phyloP scores from a whole-genome alignment of 2,888 invertebrate genomes.

The Eristalis intricaria region DNA sequence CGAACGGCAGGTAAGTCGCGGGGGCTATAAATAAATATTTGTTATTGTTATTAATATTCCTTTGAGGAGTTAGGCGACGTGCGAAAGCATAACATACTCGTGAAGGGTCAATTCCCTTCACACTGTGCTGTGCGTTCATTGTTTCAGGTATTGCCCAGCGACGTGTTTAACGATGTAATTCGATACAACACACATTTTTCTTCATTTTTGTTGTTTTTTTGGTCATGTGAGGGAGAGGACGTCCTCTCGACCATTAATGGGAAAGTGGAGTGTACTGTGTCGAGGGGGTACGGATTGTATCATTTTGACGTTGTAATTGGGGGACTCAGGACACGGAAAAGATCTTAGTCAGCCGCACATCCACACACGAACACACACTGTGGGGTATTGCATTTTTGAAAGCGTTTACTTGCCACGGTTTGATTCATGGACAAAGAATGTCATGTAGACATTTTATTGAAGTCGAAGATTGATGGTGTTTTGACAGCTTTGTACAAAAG shows the following conservation, averaged over 20 bases:
- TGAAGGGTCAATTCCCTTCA: slow-evolving; percentile 50
- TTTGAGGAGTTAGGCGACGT: slow-evolving; percentile 32
- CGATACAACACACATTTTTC: slow-evolving; percentile 30
- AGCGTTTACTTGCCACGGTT: background rate
- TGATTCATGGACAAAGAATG: slow-evolving; percentile 14
- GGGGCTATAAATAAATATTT: slow-evolving; percentile 62
- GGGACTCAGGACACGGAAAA: background rate
- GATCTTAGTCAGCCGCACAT: background rate
- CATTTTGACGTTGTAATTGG: background rate
- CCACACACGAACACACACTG: background rate
- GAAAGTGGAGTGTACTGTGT: background rate
- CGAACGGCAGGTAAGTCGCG: background rate
- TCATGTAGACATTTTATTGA: slow-evolving; percentile 8
- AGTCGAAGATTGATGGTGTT: slow-evolving; percentile 6
- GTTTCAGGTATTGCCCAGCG: slow-evolving; percentile 26
- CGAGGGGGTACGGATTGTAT: background rate
- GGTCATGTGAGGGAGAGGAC: background rate
- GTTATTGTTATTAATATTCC: slow-evolving; percentile 54
- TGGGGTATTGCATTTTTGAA: background rate
- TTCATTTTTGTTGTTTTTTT: background rate
- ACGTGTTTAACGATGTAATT: slow-evolving; percentile 62
- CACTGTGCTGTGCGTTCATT: background rate
- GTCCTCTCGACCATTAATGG: background rate
- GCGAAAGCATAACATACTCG: slow-evolving; percentile 28
- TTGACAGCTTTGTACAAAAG: slow-evolving; percentile 1